Base-by-base conservation (phyloP, 2,113 vertebrate species). In the Arvicanthis niloticus region DNA sequence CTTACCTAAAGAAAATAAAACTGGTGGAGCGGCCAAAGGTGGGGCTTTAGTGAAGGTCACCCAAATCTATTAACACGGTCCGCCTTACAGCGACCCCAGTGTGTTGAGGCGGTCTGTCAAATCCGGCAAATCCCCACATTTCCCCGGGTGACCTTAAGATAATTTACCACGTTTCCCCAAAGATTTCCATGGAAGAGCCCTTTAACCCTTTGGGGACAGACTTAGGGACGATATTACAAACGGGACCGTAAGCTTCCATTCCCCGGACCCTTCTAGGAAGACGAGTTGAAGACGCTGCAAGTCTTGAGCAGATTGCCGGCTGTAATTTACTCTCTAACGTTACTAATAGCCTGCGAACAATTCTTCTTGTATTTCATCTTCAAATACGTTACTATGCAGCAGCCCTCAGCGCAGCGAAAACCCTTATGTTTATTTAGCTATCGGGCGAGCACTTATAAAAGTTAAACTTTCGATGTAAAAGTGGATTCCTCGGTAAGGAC, bases 351-450 rank as follows among this genome's bases (percentile, higher is more conserved):
- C 62, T 24, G 78, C 0, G 29, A 76, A 72, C 62, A 77, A 77
- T 76, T 75, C 60, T 77, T 70, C 51, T 76, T 65, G 56, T 13
- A 76, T 62, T 88, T 84, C 51, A 72, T 72, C 91, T 67, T 78
- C n/a, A 53, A 89, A 48, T 60, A 68, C 80, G 58, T 53, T 17
- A 19, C 86, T 81, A 67, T 80, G 72, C 87, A 93, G 62, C 88
- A 89, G 22, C 72, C 70, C 65, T 53, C 88, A 31, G 42, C 51
- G 34, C 92, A 42, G 93, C 24, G 96, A 93, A 97, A 88, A 81
- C 53, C 60, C 8, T 1, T 45, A 37, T 95, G 96, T 97, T 97
- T 97, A 88, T 97, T 97, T 96, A 91, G 92, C 31, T 75, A 86
- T 16, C 45, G 65, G 65, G 51, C 17, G 9, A 96, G 90, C n/a